phyloP scores from a whole-genome alignment of 1,140 invertebrate species.

The Brachionus plicatilis region DNA sequence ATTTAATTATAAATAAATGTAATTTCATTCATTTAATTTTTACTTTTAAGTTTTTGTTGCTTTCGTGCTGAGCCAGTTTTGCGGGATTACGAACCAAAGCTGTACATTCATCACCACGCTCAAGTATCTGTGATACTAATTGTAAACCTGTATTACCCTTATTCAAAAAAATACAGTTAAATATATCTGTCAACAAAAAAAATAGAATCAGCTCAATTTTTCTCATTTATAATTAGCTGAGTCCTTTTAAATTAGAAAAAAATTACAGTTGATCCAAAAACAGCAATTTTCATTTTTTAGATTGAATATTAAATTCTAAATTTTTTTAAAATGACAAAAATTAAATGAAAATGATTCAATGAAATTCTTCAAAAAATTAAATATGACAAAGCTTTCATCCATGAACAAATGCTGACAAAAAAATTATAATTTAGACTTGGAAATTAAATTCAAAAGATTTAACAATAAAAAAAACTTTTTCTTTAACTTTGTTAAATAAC shows the following conservation, averaged over 20 bases:
- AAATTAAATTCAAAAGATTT: background rate
- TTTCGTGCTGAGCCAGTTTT: background rate
- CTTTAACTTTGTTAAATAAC: too few relatives aligned
- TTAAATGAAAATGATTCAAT: background rate
- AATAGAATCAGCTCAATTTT: too few relatives aligned
- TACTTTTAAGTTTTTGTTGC: slow-evolving; percentile 31
- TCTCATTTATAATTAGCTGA: too few relatives aligned
- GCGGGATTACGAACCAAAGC: slow-evolving; percentile 50
- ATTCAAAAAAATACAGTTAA: background rate
- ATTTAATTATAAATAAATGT: background rate
- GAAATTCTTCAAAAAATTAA: too few relatives aligned
- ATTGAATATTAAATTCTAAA: background rate
- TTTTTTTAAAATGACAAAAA: background rate
- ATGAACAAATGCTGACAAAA: too few relatives aligned
- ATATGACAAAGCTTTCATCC: too few relatives aligned
- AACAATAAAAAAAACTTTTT: background rate
- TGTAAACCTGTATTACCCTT: slow-evolving; percentile 50
- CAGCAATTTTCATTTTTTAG: slow-evolving; percentile 25
- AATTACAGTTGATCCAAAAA: slow-evolving; percentile 31
- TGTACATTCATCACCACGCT: slow-evolving; percentile 46
- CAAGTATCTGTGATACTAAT: slow-evolving; percentile 49
- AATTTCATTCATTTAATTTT: background rate
- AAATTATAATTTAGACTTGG: background rate
- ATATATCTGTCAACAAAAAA: too few relatives aligned
- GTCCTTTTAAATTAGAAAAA: background rate